Base-by-base conservation (phyloP, 2,888 invertebrate species). In the Limnephilus lunatus region DNA sequence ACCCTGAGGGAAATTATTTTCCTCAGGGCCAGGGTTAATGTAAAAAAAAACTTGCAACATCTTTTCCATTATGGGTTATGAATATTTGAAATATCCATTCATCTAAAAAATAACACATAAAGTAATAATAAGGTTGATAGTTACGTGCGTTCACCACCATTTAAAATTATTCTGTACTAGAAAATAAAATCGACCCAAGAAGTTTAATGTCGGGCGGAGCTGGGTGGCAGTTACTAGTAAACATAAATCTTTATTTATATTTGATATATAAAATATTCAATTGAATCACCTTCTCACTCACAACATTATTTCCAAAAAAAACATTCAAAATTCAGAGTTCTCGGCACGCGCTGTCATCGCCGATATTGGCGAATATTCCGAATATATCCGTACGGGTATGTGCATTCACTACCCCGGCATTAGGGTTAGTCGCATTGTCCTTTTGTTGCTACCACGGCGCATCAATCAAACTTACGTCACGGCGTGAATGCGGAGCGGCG, bases 391-490 rank as follows among this genome's bases (percentile, higher is more conserved):
- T 81, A 87, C 35, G 87, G 32, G 81, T 48, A 90, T 44, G 90
- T 82, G 81, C 82, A 90, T 35, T 80, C 31, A 35, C n/a, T 25
- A 86, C 39, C 86, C 86, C 44, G 90, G 53, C 85, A 85, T 90
- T 90, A 80, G 86, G 91, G 91, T 81, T 90, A 48, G 91, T 88
- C 80, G 87, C 91, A 89, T 90, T 91, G 92, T 92, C 68, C 83
- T 92, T 90, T 92, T 92, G 90, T 85, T 85, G 92, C 80, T 81
- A n/a, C 86, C 81, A 68, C 87, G 90, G 68, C 92, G 92, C 93
- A 93, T 93, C 93, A 93, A 93, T 93, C 93, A 93, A 93, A 92
- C 93, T 93, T 93, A 91, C 92, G 93, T 93, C 93, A 92, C 82
- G 35, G 83, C 83, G 83, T 91, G 92, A 93, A 93, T 93, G 81